Percentiles rank a stretch among this genome's conserved stretches.
phyloP scores from a whole-genome alignment of 2,113 vertebrate genomes.

The Tichodroma muraria region DNA sequence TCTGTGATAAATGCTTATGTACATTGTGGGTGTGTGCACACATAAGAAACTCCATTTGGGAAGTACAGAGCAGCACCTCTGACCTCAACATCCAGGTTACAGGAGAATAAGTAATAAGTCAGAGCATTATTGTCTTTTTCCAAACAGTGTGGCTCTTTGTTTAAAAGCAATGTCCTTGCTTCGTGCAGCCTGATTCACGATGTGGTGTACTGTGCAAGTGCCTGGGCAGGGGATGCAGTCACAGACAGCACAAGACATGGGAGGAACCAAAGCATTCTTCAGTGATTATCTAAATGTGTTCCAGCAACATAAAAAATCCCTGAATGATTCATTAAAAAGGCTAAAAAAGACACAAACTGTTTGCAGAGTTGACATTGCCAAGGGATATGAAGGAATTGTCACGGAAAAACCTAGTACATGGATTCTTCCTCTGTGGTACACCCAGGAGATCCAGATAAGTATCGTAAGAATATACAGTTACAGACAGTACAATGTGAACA shows the following conservation, averaged over 20 bases:
- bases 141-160: background rate
- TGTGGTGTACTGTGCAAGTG: background rate
- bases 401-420: background rate
- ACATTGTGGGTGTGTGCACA: background rate
- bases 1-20: background rate
- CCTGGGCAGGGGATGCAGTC: slow-evolving; percentile 11
- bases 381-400: slow-evolving; percentile 10
- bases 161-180: background rate
- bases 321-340: slow-evolving; percentile 23
- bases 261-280: slow-evolving; percentile 60
- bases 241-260: slow-evolving; percentile 29
- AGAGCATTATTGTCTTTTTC: background rate
- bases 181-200: background rate
- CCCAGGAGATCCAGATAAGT: background rate
- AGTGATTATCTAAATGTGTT: slow-evolving; percentile 57
- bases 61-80: background rate
- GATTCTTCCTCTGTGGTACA: background rate
- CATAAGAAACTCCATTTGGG: background rate
- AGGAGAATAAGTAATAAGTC: background rate
- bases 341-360: slow-evolving; percentile 28
- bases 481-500: background rate
- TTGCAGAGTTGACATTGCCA: slow-evolving; percentile 10
- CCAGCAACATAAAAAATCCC: slow-evolving; percentile 49
- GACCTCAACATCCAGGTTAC: background rate
- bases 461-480: background rate